Evolutionary conservation across 2,113 vertebrate species (phyloP).

Genomic region (Leucosticte australis): DNA sequence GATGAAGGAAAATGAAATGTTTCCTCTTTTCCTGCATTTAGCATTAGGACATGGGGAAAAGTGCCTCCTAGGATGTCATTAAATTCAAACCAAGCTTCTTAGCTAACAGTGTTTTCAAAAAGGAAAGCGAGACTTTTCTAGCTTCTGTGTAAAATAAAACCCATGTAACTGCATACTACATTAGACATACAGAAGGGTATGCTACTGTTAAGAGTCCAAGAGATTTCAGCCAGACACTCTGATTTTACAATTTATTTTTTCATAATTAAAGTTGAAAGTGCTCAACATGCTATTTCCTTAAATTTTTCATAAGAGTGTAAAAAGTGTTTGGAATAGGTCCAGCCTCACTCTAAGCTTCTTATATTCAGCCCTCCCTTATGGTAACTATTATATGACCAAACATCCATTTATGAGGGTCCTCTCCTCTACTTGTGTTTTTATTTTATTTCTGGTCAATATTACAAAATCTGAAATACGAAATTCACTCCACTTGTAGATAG

Average conservation of each 20-base stretch:
- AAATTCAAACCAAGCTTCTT: neutral
- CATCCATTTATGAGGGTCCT: neutral
- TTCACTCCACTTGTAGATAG: neutral
- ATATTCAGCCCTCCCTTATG: neutral
- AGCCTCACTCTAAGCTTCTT: slow-evolving; percentile 25
- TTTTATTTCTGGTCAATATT: neutral
- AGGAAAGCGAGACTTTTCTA: neutral
- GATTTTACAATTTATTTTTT: slow-evolving; percentile 3
- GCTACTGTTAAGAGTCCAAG: neutral
- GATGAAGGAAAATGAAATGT: neutral
- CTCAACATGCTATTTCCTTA: neutral
- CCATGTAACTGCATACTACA: neutral
- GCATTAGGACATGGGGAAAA: neutral
- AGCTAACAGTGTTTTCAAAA: neutral
- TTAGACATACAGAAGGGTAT: neutral
- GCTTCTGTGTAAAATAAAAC: neutral
- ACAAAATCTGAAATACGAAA: neutral
- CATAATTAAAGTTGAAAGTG: neutral
- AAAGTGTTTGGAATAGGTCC: slow-evolving; percentile 17
- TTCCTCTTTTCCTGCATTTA: neutral
- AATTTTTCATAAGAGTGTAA: slow-evolving; percentile 18
- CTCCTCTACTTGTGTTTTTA: neutral
- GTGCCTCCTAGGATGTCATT: neutral
- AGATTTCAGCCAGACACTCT: neutral
- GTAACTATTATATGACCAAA: neutral